Conservation (phyloP, 2,797 vertebrate genomes). For the Ambastaia sidthimunki region DNA sequence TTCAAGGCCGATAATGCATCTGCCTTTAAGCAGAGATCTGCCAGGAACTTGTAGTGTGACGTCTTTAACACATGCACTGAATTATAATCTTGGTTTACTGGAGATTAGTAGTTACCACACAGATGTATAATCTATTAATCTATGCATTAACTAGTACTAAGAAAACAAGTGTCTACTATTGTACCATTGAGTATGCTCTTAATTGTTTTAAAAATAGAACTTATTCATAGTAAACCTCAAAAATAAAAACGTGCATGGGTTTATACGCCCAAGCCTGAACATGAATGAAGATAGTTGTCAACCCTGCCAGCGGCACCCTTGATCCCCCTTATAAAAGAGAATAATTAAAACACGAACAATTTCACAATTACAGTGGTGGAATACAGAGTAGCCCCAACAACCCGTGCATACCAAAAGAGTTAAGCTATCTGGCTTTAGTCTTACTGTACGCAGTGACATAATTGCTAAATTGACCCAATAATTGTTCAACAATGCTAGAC, state of each 20-base stretch:
- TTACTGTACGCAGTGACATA: conserved; percentile 50
- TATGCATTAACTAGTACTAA: background rate
- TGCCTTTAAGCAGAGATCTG: no score
- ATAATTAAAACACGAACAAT: conserved; percentile 84
- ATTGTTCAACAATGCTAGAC: conserved; percentile 56
- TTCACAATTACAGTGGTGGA: conserved; percentile 70
- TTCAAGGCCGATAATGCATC: conserved; percentile 11
- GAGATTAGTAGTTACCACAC: background rate
- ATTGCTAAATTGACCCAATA: conserved; percentile 63
- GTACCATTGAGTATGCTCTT: conserved; percentile 47
- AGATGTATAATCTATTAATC: background rate
- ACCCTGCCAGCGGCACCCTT: conserved; percentile 75
- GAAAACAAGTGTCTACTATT: conserved; percentile 19
- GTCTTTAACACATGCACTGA: conserved; percentile 2
- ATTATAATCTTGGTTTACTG: conserved; percentile 7
- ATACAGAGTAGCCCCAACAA: conserved; percentile 73
- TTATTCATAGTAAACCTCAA: conserved; percentile 50
- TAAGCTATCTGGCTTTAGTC: conserved; percentile 51
- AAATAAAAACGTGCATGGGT: conserved; percentile 34
- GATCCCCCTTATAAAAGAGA: conserved; percentile 84
- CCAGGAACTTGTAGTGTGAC: no score
- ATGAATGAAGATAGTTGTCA: conserved; percentile 68
- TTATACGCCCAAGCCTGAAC: conserved; percentile 53
- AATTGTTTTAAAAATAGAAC: conserved; percentile 58
- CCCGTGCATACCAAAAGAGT: conserved; percentile 61